Conservation (phyloP, 2,113 vertebrate species). For the Colossoma macropomum region DNA sequence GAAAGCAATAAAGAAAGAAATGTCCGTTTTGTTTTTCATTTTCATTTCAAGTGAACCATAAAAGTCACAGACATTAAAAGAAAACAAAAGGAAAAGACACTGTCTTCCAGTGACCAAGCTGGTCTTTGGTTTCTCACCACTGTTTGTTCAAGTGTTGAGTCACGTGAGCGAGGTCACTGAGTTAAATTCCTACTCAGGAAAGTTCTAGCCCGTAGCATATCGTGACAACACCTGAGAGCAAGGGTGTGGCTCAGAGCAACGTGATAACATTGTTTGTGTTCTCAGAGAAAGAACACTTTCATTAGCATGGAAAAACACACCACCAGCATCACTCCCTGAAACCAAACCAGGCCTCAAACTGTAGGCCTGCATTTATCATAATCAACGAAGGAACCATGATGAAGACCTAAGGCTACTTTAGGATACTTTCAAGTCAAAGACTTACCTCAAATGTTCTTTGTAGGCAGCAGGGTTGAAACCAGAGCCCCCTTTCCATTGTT, state of each 20-base stretch:
- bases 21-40: neutral
- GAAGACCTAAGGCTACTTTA: neutral
- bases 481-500: constrained; percentile 27
- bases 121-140: neutral
- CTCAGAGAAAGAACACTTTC: constrained; percentile 14
- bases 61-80: neutral
- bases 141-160: neutral
- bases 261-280: constrained; percentile 18
- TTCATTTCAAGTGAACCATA: neutral
- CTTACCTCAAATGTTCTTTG: constrained; percentile 10
- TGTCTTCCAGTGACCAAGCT: constrained; percentile 11
- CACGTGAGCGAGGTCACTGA: neutral
- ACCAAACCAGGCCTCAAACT: neutral
- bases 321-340: neutral
- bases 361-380: neutral
- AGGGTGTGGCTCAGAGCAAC: constrained; percentile 12
- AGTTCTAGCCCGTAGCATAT: constrained; percentile 17
- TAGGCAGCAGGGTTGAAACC: constrained; percentile 14
- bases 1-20: too few relatives aligned
- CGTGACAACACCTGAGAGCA: constrained; percentile 38
- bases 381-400: neutral
- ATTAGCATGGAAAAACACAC: constrained; percentile 13
- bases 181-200: constrained; percentile 38
- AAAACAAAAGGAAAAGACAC: neutral
- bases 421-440: neutral